Evolutionary conservation across 2,888 invertebrate genomes (phyloP).

Genomic region (Phaonia tiefii): DNA sequence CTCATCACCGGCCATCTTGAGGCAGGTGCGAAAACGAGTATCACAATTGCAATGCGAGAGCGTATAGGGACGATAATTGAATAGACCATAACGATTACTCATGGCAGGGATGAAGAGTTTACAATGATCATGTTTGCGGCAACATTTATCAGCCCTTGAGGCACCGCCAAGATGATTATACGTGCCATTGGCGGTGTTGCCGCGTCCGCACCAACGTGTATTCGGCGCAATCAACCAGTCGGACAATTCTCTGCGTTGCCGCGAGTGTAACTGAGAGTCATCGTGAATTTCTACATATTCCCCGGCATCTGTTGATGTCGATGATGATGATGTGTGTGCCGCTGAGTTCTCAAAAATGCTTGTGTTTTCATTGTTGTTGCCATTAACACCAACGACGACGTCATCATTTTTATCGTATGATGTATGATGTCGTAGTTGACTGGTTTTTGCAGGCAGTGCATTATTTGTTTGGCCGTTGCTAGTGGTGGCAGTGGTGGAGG

Average conservation of each 20-base stretch:
- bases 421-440: conserved; percentile 69
- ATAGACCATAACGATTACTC: conserved; percentile 90
- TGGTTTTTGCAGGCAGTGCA: conserved; percentile 53
- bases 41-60: conserved; percentile 96
- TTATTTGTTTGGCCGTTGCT: conserved; percentile 55
- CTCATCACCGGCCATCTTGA: conserved; percentile 92
- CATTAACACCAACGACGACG: conserved; percentile 58
- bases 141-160: conserved; percentile 92
- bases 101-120: conserved; percentile 92
- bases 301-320: conserved; percentile 25
- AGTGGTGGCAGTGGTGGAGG: conserved; percentile 34
- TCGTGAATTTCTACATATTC: conserved; percentile 14
- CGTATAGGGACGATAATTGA: conserved; percentile 94
- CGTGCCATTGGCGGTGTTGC: conserved; percentile 87
- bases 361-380: conserved; percentile 30
- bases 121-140: conserved; percentile 93
- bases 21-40: conserved; percentile 93
- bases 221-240: conserved; percentile 92
- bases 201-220: conserved; percentile 96
- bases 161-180: conserved; percentile 93
- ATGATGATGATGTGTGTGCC: conserved; percentile 42
- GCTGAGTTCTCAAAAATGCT: conserved; percentile 51
- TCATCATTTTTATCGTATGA: conserved; percentile 72
- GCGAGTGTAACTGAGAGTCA: background rate
- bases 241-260: conserved; percentile 74